Evolutionary conservation across 1,140 invertebrate genomes (phyloP), one percentile per base, ranked within the genome.

Genomic region (Trichoplusia ni): DNA sequence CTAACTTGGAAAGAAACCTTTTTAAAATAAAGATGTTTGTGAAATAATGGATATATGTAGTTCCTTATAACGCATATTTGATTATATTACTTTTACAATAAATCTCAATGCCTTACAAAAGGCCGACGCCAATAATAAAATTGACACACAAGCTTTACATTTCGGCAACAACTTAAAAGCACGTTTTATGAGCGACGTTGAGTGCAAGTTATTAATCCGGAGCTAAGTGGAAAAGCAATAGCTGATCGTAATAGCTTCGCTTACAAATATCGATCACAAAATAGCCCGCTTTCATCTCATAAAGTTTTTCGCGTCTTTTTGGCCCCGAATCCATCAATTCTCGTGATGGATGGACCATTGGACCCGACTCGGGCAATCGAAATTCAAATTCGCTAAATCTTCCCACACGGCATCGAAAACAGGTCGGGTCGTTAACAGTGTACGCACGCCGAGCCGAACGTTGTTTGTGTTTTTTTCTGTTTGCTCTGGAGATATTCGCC

Each of bases 381-480:
- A 87, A 89, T 86, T 90, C 83, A 87, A 90, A 90, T 90, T 89
- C 83, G 87, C 87, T 86, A 90, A 90, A 85, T 87, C 85, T 90
- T 89, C 87, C 84, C 87, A 87, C 79, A 89, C 79, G 64, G 75
- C 73, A 76, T 73, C 78, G 79, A 84, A 77, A 85, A 84, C 71
- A 80, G 84, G 77, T 81, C 81, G 79, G 75, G 77, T 90, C 84
- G 87, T 90, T 88, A 90, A 89, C 84, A 84, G 83, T 74, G 76
- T 80, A 82, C 79, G 78, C 73, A 71, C 67, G 72, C 64, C 47
- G 65, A 73, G 59, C 66, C 71, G 68, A 81, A 73, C 70, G 81
- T 73, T 83, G 79, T 81, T 75, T 77, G 64, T 53, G 66, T 79
- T 77, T 85, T 85, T 86, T 87, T 82, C 68, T 77, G 72, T 83